Percentiles rank a stretch among this genome's conserved stretches.
These are phyloP conservation scores for Pica pica DNA, from an alignment of 2,113 vertebrate genomes.

Conservation along the genomic window DNA sequence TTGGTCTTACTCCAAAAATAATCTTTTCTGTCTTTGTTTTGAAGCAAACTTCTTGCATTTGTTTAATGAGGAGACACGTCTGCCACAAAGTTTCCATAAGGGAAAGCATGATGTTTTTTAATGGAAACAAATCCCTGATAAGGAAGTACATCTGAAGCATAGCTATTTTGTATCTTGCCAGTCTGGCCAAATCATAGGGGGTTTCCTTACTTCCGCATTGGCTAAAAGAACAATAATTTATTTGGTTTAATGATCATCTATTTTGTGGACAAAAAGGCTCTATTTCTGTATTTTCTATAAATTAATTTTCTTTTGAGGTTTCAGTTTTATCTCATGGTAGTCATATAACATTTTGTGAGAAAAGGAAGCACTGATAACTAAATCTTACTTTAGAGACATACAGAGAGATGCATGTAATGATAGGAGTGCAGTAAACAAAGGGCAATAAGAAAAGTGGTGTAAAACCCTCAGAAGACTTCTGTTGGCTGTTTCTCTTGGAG, in stretches of 20 bases:
- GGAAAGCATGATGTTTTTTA: background rate
- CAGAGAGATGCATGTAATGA: background rate
- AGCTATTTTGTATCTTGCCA: background rate
- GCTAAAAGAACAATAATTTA: background rate
- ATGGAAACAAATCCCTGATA: background rate
- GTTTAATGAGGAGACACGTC: background rate
- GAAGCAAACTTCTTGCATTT: background rate
- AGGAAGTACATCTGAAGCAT: background rate
- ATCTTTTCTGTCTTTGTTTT: background rate
- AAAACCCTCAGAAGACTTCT: background rate
- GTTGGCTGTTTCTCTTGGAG: background rate
- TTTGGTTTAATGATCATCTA: background rate
- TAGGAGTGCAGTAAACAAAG: background rate
- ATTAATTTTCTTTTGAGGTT: background rate
- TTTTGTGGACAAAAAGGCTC: background rate
- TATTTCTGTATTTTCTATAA: background rate
- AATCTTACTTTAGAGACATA: background rate
- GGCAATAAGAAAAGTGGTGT: background rate
- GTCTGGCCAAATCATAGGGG: background rate
- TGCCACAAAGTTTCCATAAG: background rate
- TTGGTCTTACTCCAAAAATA: background rate
- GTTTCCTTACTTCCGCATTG: background rate
- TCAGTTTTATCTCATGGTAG: background rate
- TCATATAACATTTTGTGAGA: background rate
- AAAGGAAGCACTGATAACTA: background rate